These are phyloP conservation scores for Leiothrix lutea DNA, from an alignment of 2,113 vertebrate species.

Conservation along the genomic window DNA sequence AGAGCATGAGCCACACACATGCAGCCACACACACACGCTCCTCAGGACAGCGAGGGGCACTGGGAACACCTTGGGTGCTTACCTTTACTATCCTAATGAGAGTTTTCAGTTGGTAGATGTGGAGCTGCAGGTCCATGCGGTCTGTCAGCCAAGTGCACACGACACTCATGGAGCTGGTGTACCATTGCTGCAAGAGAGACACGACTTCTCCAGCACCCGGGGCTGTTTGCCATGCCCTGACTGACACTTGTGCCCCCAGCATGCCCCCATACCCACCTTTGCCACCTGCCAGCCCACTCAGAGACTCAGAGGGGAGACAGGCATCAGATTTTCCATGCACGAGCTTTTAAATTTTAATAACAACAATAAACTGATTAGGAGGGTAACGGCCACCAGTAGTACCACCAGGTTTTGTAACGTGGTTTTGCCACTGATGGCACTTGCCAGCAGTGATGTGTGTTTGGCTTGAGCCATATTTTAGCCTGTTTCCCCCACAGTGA, in stretches of 20 bases:
- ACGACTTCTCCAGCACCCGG: constrained; percentile 87
- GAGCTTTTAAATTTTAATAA: neutral
- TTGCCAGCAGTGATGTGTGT: neutral
- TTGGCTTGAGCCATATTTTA: neutral
- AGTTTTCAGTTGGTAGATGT: constrained; percentile 99
- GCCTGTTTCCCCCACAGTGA: neutral
- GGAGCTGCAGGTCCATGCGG: constrained; percentile 98
- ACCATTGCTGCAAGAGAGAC: constrained; percentile 99
- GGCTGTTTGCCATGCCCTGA: neutral
- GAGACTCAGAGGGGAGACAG: neutral
- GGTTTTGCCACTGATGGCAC: neutral
- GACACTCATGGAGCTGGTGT: constrained; percentile 98
- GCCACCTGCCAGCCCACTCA: neutral
- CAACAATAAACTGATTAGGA: neutral
- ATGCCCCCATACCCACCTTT: neutral
- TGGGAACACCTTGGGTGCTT: neutral
- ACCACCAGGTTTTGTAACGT: neutral
- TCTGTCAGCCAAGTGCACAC: constrained; percentile 98
- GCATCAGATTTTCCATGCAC: neutral
- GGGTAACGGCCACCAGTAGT: neutral
- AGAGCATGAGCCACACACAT: neutral
- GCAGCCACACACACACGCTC: neutral
- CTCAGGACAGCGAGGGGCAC: neutral
- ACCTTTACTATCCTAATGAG: constrained; percentile 99
- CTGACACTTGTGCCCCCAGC: neutral